These are phyloP conservation scores for Pagrus major DNA, from an alignment of 2,113 vertebrate genomes.

Conservation along the genomic window DNA sequence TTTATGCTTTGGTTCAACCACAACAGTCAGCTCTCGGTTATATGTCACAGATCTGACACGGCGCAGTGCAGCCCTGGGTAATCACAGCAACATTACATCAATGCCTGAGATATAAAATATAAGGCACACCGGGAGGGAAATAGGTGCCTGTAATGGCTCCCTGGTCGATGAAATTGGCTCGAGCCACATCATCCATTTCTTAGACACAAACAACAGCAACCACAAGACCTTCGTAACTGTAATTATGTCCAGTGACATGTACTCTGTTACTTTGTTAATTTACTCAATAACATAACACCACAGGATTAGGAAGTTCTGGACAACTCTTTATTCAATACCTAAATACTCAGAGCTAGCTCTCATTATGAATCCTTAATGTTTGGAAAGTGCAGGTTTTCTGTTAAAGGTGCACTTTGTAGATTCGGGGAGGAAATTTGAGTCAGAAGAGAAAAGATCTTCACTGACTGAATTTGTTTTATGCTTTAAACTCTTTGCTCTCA, in stretches of 20 bases:
- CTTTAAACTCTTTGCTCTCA: too few relatives aligned
- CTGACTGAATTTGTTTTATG: too few relatives aligned
- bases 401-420: too few relatives aligned
- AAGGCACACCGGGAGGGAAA: neutral
- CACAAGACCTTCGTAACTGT: neutral
- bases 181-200: neutral
- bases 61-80: neutral
- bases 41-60: neutral
- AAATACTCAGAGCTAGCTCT: too few relatives aligned
- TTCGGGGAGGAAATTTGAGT: too few relatives aligned
- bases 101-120: neutral
- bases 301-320: neutral
- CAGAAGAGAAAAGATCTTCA: too few relatives aligned
- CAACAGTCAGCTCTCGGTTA: neutral
- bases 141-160: neutral
- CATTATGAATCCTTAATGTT: neutral
- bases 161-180: neutral
- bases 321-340: neutral
- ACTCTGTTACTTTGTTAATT: neutral
- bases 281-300: too few relatives aligned
- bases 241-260: neutral
- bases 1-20: neutral
- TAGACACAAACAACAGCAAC: slow-evolving; percentile 1
- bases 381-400: neutral
- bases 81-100: neutral